phyloP scores from a whole-genome alignment of 2,888 invertebrate species.

The Meghimatium bilineatum region DNA sequence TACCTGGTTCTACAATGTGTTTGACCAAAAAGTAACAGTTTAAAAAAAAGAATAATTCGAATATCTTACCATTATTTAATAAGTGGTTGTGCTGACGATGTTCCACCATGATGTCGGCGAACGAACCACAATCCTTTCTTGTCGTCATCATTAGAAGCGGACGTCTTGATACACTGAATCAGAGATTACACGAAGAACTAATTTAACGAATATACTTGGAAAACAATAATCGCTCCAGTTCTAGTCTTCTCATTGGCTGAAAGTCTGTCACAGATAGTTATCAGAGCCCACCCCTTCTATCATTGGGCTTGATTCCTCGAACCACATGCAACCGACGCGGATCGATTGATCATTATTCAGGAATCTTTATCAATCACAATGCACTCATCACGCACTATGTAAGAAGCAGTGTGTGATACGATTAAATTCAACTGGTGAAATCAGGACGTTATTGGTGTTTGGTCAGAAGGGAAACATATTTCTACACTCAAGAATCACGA shows the following conservation, averaged over 20 bases:
- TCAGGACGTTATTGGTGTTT: neutral
- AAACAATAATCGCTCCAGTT: neutral
- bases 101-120: neutral
- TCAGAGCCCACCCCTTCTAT: neutral
- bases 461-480: neutral
- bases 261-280: neutral
- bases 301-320: neutral
- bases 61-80: conserved; percentile 1
- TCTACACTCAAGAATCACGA: neutral
- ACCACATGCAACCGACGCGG: neutral
- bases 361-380: neutral
- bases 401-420: neutral
- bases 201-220: neutral
- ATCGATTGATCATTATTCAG: neutral
- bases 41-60: too few relatives aligned
- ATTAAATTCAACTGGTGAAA: neutral
- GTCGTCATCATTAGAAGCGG: neutral
- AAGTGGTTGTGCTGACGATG: neutral
- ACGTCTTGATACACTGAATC: neutral
- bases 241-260: conserved; percentile 14
- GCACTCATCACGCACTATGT: neutral
- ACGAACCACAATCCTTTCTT: neutral
- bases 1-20: too few relatives aligned
- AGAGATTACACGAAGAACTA: neutral
- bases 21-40: too few relatives aligned